Evolutionary conservation across 2,797 vertebrate species (phyloP), one percentile per base, ranked within the genome.

Genomic region (Cossypha heuglini): DNA sequence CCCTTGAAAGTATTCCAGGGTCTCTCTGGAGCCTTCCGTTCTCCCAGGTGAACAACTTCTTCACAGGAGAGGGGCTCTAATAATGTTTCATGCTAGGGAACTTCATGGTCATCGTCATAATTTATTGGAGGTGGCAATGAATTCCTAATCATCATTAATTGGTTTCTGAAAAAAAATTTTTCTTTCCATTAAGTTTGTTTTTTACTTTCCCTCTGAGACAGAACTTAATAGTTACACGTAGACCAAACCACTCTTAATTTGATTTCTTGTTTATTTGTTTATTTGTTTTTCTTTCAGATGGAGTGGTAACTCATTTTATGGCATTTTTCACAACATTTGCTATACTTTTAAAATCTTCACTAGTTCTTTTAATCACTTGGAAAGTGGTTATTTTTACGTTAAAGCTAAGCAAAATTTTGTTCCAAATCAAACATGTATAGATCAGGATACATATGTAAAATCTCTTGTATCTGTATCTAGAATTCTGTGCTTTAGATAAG

Each of bases 181-280:
- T 89, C 43, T 97, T 97, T 86, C 63, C 40, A 68, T 90, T 92
- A 84, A 73, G 43, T 91, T 94, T 88, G 35, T 87, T 86, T 93
- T 76, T 84, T 89, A 84, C 62, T 87, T 97, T 88, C 96, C 48
- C 92, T 96, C 48, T 91, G 62, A 94, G 80, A 22, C 73, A 86
- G 18, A 97, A 52, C 9, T 52, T 51, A 61, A 94, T 96, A 96
- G 96, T 96, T 86, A 95, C 54, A 5, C 8, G 11, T 74, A 78
- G 20, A 63, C 94, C 83, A 97, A 97, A 96, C 93, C 75, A 93
- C 55, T 75, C 52, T 84, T 96, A 91, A 91, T 94, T 93, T 95
- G 54, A 37, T 40, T 93, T 91, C 29, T 77, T 33, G 11, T n/a
- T 61, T 37, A 7, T 59, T 6, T 10, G 37, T 25, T 9, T 9